These are phyloP conservation scores for Trochalopteron elliotii DNA, from an alignment of 2,113 vertebrate species.

Conservation along the genomic window DNA sequence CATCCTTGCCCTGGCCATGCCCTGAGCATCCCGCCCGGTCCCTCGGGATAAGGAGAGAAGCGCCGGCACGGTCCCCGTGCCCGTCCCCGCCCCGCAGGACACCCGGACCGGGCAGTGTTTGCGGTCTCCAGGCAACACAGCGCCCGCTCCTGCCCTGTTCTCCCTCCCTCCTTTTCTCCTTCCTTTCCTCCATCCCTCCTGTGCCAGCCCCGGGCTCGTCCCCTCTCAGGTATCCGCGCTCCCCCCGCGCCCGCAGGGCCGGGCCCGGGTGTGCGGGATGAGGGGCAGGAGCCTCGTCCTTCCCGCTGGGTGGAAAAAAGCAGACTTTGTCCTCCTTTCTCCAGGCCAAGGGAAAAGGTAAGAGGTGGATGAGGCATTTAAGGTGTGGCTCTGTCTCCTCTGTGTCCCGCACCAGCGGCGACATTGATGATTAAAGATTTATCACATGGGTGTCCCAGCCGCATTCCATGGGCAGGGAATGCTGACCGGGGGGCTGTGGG, in stretches of 20 bases:
- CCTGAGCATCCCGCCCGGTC: background rate
- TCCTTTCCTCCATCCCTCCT: background rate
- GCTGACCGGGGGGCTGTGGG: fast-evolving
- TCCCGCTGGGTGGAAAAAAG: fast-evolving
- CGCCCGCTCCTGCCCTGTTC: background rate
- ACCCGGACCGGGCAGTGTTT: constrained; percentile 32
- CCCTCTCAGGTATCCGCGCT: background rate
- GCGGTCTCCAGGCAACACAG: constrained; percentile 61
- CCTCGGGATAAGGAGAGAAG: background rate
- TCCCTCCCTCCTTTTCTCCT: background rate
- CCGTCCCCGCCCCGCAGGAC: background rate
- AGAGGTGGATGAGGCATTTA: fast-evolving
- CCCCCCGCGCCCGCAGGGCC: background rate
- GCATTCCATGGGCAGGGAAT: fast-evolving
- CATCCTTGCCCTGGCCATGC: background rate
- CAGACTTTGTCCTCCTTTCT: background rate
- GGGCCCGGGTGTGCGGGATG: background rate
- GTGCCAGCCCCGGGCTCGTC: background rate
- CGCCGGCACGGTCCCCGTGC: background rate
- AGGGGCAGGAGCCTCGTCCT: background rate
- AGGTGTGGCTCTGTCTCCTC: too few species aligned
- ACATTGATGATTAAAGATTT: background rate
- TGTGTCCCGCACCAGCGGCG: background rate
- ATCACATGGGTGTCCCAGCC: background rate
- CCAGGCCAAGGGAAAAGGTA: background rate